Conservation (phyloP, 2,888 invertebrate genomes). For the Agriopis leucophaearia region DNA sequence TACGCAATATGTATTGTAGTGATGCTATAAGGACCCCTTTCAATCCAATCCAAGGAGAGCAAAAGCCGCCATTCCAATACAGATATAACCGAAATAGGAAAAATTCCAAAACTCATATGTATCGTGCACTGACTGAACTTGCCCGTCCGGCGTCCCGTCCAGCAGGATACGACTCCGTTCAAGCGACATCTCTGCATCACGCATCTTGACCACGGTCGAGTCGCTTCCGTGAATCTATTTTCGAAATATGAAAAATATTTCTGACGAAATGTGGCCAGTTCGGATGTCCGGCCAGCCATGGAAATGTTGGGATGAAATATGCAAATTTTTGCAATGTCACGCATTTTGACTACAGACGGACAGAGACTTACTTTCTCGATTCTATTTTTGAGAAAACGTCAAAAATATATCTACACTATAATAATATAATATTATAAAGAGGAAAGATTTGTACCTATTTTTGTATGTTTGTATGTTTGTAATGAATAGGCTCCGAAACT, state of each 20-base stretch:
- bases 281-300: conserved; percentile 22
- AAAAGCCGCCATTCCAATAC: conserved; percentile 21
- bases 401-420: no score
- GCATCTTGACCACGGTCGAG: conserved; percentile 54
- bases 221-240: conserved; percentile 42
- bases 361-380: no score
- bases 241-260: conserved; percentile 39
- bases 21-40: not conserved
- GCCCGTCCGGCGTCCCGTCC: conserved; percentile 3
- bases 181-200: conserved; percentile 42
- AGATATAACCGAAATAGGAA: conserved; percentile 1
- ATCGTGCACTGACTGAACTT: conserved; percentile 6
- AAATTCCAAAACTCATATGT: conserved; percentile 8
- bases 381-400: no score
- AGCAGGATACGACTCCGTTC: conserved; percentile 26
- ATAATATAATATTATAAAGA: no score
- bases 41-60: no score
- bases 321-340: not conserved
- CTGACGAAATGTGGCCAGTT: conserved; percentile 21
- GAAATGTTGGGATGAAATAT: conserved; percentile 27
- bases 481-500: no score
- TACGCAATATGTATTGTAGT: no score
- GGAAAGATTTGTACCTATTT: no score
- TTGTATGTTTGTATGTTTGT: no score
- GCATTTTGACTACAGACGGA: no score